Percentiles rank a stretch among this genome's conserved stretches.
Conservation (phyloP, 2,888 invertebrate species). For the Drosophila atripex region DNA sequence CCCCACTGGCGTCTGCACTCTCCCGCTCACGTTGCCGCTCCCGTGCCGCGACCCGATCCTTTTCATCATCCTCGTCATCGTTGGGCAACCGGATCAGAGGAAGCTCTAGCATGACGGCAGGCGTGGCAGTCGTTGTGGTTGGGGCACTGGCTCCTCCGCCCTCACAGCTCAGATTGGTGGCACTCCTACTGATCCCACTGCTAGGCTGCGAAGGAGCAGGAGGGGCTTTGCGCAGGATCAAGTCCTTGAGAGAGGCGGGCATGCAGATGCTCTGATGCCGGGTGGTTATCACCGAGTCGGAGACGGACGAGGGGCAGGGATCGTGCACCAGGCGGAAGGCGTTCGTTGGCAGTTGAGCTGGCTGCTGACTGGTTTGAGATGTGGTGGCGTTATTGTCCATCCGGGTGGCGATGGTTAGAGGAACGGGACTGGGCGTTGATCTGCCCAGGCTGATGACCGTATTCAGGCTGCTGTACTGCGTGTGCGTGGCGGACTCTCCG, state of each 20-base stretch:
- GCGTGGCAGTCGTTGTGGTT: slow-evolving; percentile 26
- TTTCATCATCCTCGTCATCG: slow-evolving; percentile 55
- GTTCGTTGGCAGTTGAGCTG: slow-evolving; percentile 71
- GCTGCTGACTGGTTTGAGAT: slow-evolving; percentile 34
- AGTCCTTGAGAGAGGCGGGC: slow-evolving; percentile 81
- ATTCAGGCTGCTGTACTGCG: slow-evolving; percentile 80
- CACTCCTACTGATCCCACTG: slow-evolving; percentile 62
- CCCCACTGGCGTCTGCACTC: slow-evolving; percentile 49
- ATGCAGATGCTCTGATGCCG: slow-evolving; percentile 79
- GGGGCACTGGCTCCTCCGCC: slow-evolving; percentile 28
- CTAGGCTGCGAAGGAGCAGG: slow-evolving; percentile 11
- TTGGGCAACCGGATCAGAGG: slow-evolving; percentile 83
- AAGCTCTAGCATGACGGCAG: slow-evolving; percentile 83
- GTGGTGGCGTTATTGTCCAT: slow-evolving; percentile 60
- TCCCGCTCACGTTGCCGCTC: slow-evolving; percentile 6
- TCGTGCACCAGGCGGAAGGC: slow-evolving; percentile 67
- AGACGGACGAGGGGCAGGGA: slow-evolving; percentile 80
- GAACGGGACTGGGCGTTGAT: slow-evolving; percentile 62
- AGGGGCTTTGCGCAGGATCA: slow-evolving; percentile 75
- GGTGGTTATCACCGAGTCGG: slow-evolving; percentile 77
- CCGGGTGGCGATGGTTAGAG: slow-evolving; percentile 51
- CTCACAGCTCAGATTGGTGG: slow-evolving; percentile 57
- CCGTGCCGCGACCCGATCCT: slow-evolving; percentile 34
- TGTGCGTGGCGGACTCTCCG: slow-evolving; percentile 68
- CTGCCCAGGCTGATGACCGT: slow-evolving; percentile 79